Conservation (phyloP, 1,140 invertebrate genomes). For the Drosophila serrata region DNA sequence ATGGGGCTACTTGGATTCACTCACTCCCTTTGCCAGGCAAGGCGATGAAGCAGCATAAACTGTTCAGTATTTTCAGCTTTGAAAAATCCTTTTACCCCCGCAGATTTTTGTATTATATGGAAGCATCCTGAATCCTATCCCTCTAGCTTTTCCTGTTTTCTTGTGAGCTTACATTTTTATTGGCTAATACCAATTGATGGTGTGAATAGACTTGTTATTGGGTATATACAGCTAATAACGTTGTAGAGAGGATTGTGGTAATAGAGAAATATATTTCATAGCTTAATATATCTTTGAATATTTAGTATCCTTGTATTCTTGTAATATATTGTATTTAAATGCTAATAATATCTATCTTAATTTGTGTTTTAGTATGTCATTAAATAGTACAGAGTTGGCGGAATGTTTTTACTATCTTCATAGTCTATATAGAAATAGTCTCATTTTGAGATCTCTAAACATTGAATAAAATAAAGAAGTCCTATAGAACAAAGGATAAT, state of each 20-base stretch:
- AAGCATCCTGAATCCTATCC: neutral
- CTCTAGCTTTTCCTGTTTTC: too few relatives aligned
- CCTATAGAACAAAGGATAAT: too few relatives aligned
- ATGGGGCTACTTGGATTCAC: neutral
- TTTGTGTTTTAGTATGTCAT: neutral
- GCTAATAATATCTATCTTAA: fast-evolving
- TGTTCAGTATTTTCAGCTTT: conserved; percentile 5
- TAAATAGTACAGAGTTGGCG: neutral
- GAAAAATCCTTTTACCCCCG: neutral
- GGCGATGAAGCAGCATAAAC: conserved; percentile 6
- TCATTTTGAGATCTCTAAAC: neutral
- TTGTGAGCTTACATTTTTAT: conserved; percentile 17
- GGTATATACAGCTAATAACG: neutral
- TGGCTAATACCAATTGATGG: neutral
- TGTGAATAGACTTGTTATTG: conserved; percentile 1
- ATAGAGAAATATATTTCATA: neutral
- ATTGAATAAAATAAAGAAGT: too few relatives aligned
- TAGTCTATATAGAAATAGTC: too few relatives aligned
- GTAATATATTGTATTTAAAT: neutral
- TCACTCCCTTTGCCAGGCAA: conserved; percentile 3
- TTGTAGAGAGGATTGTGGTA: neutral
- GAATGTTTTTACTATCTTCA: too few relatives aligned
- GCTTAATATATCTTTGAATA: neutral
- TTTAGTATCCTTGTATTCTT: neutral
- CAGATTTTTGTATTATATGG: neutral